Conservation (phyloP, 2,113 vertebrate species). For the Psophia crepitans region DNA sequence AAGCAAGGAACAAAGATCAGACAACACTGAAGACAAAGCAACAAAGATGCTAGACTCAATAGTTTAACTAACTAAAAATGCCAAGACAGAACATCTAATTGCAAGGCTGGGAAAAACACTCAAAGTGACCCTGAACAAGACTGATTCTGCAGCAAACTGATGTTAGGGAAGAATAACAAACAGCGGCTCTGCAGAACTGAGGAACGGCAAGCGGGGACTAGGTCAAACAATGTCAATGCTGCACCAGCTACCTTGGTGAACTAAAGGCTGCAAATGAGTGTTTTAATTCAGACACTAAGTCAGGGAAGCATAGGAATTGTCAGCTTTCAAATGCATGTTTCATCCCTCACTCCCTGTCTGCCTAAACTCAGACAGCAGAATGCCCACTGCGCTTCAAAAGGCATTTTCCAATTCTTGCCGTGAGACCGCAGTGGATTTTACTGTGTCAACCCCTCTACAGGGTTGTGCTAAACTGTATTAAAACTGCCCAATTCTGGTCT, state of each 20-base stretch:
- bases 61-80: neutral
- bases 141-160: neutral
- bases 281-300: neutral
- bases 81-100: neutral
- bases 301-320: neutral
- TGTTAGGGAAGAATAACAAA: neutral
- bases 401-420: neutral
- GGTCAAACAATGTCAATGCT: neutral
- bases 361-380: neutral
- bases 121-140: neutral
- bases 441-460: neutral
- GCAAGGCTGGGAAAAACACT: neutral
- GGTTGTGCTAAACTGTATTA: neutral
- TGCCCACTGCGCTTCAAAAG: accelerated
- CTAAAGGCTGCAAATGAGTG: neutral
- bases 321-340: neutral
- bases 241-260: neutral
- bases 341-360: neutral
- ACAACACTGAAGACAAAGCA: neutral
- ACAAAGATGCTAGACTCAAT: neutral
- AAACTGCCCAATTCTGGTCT: neutral
- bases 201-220: neutral
- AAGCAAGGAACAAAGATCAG: neutral
- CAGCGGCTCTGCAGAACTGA: neutral
- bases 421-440: neutral